Percentiles rank a stretch among this genome's conserved stretches.
phyloP scores from a whole-genome alignment of 2,888 invertebrate genomes.

The Seira sanloemensis region DNA sequence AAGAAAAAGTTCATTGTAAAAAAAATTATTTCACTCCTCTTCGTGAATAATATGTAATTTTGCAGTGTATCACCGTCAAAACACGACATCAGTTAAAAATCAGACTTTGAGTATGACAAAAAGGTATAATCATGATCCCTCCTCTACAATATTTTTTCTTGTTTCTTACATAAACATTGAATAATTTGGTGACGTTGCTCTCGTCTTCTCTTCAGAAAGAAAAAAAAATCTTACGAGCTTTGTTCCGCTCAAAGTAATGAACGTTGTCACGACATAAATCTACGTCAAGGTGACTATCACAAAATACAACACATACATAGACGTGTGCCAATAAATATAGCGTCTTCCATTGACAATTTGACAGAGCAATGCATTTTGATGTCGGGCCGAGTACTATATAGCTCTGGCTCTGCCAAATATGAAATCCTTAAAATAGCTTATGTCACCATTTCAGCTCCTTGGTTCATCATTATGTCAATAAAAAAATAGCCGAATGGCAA shows the following conservation, averaged over 20 bases:
- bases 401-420: too few relatives aligned
- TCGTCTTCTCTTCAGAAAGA: background rate
- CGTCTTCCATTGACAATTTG: background rate
- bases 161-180: slow-evolving; percentile 12
- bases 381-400: too few relatives aligned
- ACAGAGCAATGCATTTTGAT: background rate
- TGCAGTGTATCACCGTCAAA: background rate
- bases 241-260: slow-evolving; percentile 30
- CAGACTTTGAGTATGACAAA: slow-evolving; percentile 6
- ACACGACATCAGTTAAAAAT: slow-evolving; percentile 20
- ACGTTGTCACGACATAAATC: slow-evolving; percentile 62
- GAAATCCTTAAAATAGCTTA: too few relatives aligned
- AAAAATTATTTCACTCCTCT: background rate
- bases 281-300: slow-evolving; percentile 43
- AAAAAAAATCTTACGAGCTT: background rate
- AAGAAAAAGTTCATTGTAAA: background rate
- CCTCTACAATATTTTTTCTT: background rate
- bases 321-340: slow-evolving; percentile 16
- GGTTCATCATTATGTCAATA: too few relatives aligned
- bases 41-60: slow-evolving; percentile 1
- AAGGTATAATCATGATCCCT: slow-evolving; percentile 12
- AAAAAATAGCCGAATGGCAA: too few relatives aligned
- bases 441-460: too few relatives aligned
- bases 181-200: background rate
- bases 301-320: background rate